Evolutionary conservation across 2,113 vertebrate species (phyloP), one percentile per base, ranked within the genome.

Genomic region (Montifringilla adamsi): DNA sequence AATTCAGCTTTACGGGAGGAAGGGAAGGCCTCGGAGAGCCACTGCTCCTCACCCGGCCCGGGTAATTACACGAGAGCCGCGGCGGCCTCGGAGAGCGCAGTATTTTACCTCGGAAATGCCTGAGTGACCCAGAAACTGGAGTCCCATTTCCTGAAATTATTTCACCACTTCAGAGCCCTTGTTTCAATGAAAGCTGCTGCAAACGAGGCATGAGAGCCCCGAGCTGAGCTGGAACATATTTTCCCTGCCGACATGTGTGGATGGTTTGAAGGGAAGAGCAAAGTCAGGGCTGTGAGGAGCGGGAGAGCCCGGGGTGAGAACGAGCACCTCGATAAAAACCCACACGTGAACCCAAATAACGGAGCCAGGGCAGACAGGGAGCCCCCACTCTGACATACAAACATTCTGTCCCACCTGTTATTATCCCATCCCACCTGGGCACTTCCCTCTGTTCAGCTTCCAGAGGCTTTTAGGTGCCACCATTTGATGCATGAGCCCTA

Each of bases 141-240:
- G 89, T 55, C 77, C 73, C 87, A 75, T 74, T 94, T 95, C 92
- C 95, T 93, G 84, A 89, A 93, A 81, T 93, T 81, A 96, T 93
- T 93, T 43, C 49, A 10, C 43, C 5, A 4, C 73, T 92, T 66
- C 81, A 73, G 93, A 89, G 93, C 93, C 73, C 52, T 39, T 13
- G 56, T 59, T 80, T 80, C 86, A 90, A 86, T 50, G 80, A 62
- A 76, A 62, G 31, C 78, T 46, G 74, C 70, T 6, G 35, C 23
- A 44, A 95, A 84, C 10, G 64, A 75, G 68, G n/a, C 22, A 0
- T 0, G 20, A 50, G 91, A 84, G 89, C 21, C 53, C 89, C 31
- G 28, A 69, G 72, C 16, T 4, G 46, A 55, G 63, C 74, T 41
- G 8, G 11, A 67, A 35, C 11, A 3, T 3, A 41, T 81, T 49